Evolutionary conservation across 2,113 vertebrate genomes (phyloP), one percentile per base, ranked within the genome.

Genomic region (Columba janthina): DNA sequence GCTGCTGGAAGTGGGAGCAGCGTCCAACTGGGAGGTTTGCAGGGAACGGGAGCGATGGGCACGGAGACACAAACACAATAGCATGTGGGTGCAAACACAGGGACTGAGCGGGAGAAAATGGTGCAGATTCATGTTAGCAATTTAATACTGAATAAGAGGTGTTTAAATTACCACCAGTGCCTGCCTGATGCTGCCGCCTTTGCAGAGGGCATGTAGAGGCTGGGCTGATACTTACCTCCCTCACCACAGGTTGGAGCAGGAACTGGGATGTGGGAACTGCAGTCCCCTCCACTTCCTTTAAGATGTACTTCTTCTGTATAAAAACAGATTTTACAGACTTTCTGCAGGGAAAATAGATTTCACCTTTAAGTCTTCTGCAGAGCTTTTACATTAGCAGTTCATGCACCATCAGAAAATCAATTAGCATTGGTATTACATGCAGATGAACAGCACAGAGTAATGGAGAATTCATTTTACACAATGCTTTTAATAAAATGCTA

Each of bases 401-500:
- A 84, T n/a, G 89, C 60, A 74, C 84, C 80, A 84, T 95, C 85
- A 93, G 77, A 97, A 96, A 92, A 96, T 96, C 93, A 94, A 93
- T 96, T 96, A 95, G 82, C 70, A 38, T 53, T 66, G 80, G 65
- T 91, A 79, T 90, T 92, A 96, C 90, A 88, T 78, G 91, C 85
- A 94, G 90, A 90, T 94, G 95, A 97, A 96, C 80, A 95, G 88
- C 26, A 28, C 50, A 87, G 84, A 95, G 85, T 60, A 95, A 97
- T 5, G 9, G 61, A 81, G 96, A 97, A 97, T 96, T 96, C 82
- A 77, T 96, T 95, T 96, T 88, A 88, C 90, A 96, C 72, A 96
- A 95, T 95, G 92, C 89, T 93, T 93, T 85, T 95, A 95, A 95
- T 94, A 92, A 97, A 97, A 93, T 89, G 78, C 95, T 95, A 98